These are phyloP conservation scores for Harpagifer antarcticus DNA, from an alignment of 2,797 vertebrate genomes.

Conservation along the genomic window DNA sequence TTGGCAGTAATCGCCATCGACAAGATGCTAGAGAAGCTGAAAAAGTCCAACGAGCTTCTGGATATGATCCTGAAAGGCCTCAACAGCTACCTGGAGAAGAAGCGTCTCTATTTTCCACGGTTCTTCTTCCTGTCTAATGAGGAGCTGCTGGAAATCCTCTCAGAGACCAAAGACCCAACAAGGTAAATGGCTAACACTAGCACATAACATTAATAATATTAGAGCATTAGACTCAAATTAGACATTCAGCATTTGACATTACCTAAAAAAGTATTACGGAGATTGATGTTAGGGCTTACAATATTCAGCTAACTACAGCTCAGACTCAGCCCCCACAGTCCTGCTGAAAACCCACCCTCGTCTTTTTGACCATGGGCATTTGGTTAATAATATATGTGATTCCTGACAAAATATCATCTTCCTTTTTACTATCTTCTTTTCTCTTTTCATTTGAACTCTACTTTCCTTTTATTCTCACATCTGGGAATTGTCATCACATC, in stretches of 20 bases:
- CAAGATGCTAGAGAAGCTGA: slow-evolving; percentile 89
- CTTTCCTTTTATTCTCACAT: slow-evolving; percentile 22
- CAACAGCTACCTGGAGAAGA: slow-evolving; percentile 94
- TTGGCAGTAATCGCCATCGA: slow-evolving; percentile 87
- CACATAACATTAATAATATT: background rate
- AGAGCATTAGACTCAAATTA: background rate
- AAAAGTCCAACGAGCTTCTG: slow-evolving; percentile 87
- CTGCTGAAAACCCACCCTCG: slow-evolving; percentile 66
- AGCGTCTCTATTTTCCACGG: slow-evolving; percentile 92
- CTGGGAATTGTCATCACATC: slow-evolving; percentile 36
- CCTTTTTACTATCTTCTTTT: slow-evolving; percentile 20
- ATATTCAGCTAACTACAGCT: slow-evolving; percentile 5
- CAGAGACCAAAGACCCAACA: slow-evolving; percentile 94
- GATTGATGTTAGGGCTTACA: background rate
- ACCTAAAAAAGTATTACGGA: slow-evolving; percentile 5
- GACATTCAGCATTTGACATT: background rate
- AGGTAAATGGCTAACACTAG: slow-evolving; percentile 76
- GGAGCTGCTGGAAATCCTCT: slow-evolving; percentile 94
- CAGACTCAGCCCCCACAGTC: slow-evolving; percentile 20
- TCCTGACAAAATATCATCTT: slow-evolving; percentile 58
- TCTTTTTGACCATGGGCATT: slow-evolving; percentile 70
- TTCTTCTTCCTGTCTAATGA: slow-evolving; percentile 97
- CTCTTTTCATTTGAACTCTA: slow-evolving; percentile 18
- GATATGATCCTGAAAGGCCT: slow-evolving; percentile 93
- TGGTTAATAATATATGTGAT: slow-evolving; percentile 77